phyloP scores from a whole-genome alignment of 2,888 invertebrate genomes.

The Spilarctia lutea region DNA sequence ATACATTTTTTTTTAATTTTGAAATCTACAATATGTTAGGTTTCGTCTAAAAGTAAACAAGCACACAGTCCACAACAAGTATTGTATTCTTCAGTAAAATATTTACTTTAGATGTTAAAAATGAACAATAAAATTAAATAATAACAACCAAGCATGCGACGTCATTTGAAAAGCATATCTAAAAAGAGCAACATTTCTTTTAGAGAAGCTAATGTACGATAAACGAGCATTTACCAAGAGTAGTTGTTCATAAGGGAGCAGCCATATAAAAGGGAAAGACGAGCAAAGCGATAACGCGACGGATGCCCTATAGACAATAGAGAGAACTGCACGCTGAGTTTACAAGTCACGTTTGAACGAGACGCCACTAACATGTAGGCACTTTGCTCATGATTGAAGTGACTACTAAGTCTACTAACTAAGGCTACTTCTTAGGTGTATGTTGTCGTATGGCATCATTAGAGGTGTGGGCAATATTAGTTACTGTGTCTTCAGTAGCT shows the following conservation, averaged over 20 bases:
- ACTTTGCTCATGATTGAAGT: conserved; percentile 37
- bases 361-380: conserved; percentile 32
- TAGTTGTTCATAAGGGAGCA: conserved; percentile 55
- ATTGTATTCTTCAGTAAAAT: background rate
- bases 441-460: conserved; percentile 12
- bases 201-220: conserved; percentile 43
- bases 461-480: background rate
- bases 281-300: conserved; percentile 63
- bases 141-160: conserved; percentile 37
- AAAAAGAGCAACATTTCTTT: conserved; percentile 48
- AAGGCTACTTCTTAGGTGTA: conserved; percentile 24
- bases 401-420: conserved; percentile 20
- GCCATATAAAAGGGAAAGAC: conserved; percentile 58
- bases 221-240: conserved; percentile 47
- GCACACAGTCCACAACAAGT: too few relatives aligned
- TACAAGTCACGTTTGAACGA: conserved; percentile 49
- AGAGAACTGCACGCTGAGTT: conserved; percentile 48
- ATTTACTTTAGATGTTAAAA: background rate
- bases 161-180: conserved; percentile 37
- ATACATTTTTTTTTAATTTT: too few relatives aligned
- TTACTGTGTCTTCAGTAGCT: background rate
- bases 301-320: conserved; percentile 63
- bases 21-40: background rate
- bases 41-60: background rate
- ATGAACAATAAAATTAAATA: conserved; percentile 23